Conservation (phyloP, 2,888 invertebrate genomes). For the Tachina fera region DNA sequence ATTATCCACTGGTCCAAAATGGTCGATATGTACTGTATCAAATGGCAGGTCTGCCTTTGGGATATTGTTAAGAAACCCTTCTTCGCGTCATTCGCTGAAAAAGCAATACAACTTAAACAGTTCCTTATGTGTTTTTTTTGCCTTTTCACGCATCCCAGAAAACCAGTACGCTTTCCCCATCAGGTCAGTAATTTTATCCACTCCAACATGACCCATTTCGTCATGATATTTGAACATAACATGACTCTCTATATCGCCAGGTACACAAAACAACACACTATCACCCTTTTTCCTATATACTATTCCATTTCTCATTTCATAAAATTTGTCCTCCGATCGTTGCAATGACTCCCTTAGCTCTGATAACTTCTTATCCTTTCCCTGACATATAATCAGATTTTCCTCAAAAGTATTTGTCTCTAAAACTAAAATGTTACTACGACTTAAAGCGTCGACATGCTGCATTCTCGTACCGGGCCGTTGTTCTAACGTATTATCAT, state of each 20-base stretch:
- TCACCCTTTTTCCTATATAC: constrained; percentile 53
- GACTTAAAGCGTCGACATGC: constrained; percentile 55
- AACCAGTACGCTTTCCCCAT: constrained; percentile 55
- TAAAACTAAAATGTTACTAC: constrained; percentile 31
- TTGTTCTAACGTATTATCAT: constrained; percentile 74
- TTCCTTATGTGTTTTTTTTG: constrained; percentile 41
- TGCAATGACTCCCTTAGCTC: constrained; percentile 31
- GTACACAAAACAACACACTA: constrained; percentile 53
- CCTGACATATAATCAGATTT: constrained; percentile 61
- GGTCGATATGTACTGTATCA: constrained; percentile 42
- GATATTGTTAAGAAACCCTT: constrained; percentile 56
- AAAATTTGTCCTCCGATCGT: constrained; percentile 23
- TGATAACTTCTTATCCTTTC: constrained; percentile 24
- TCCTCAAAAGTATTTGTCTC: constrained; percentile 59
- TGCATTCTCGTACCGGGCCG: constrained; percentile 24
- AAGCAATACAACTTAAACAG: constrained; percentile 59
- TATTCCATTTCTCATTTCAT: constrained; percentile 64
- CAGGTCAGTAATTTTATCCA: constrained; percentile 53
- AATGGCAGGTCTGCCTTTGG: constrained; percentile 53
- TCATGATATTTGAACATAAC: constrained; percentile 66
- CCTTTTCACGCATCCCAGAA: constrained; percentile 28
- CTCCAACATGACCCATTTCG: constrained; percentile 59
- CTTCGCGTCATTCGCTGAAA: constrained; percentile 49
- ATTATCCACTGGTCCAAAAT: constrained; percentile 55
- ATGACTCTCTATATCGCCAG: constrained; percentile 49